phyloP scores from a whole-genome alignment of 2,888 invertebrate species.

The Timandra comae region DNA sequence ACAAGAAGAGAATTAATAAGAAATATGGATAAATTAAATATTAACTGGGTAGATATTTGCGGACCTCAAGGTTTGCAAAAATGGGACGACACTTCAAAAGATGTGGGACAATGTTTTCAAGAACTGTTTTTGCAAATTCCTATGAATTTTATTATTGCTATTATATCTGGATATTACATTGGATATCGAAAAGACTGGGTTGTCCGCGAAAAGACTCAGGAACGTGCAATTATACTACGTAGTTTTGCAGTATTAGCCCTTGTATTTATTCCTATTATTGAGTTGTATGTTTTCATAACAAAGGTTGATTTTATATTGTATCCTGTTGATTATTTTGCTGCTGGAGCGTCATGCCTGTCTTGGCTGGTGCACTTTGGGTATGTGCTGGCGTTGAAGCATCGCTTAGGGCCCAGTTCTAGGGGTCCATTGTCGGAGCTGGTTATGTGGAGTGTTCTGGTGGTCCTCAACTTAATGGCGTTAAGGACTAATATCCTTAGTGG shows the following conservation, averaged over 20 bases:
- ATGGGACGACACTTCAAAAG: slow-evolving; percentile 82
- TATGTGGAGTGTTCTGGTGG: slow-evolving; percentile 81
- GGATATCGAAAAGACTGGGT: slow-evolving; percentile 81
- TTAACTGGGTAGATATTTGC: slow-evolving; percentile 83
- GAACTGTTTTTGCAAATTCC: slow-evolving; percentile 88
- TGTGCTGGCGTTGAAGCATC: slow-evolving; percentile 80
- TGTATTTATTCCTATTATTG: slow-evolving; percentile 80
- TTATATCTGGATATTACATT: slow-evolving; percentile 87
- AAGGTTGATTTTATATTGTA: slow-evolving; percentile 64
- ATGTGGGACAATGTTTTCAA: slow-evolving; percentile 91
- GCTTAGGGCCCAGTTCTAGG: slow-evolving; percentile 80
- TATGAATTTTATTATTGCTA: slow-evolving; percentile 82
- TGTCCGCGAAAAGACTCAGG: slow-evolving; percentile 78
- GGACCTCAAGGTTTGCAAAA: slow-evolving; percentile 83
- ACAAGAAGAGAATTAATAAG: too few species aligned
- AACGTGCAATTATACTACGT: slow-evolving; percentile 80
- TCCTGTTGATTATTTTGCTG: slow-evolving; percentile 83
- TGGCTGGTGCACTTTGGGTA: slow-evolving; percentile 91
- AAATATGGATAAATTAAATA: slow-evolving; percentile 33
- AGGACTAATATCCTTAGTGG: slow-evolving; percentile 78
- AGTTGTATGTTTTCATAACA: slow-evolving; percentile 80
- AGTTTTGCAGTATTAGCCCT: slow-evolving; percentile 79
- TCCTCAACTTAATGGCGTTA: slow-evolving; percentile 81
- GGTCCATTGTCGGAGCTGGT: slow-evolving; percentile 84
- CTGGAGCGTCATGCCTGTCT: slow-evolving; percentile 82